Base-by-base conservation (phyloP, 2,113 vertebrate species). In the Myrmecobius fasciatus region DNA sequence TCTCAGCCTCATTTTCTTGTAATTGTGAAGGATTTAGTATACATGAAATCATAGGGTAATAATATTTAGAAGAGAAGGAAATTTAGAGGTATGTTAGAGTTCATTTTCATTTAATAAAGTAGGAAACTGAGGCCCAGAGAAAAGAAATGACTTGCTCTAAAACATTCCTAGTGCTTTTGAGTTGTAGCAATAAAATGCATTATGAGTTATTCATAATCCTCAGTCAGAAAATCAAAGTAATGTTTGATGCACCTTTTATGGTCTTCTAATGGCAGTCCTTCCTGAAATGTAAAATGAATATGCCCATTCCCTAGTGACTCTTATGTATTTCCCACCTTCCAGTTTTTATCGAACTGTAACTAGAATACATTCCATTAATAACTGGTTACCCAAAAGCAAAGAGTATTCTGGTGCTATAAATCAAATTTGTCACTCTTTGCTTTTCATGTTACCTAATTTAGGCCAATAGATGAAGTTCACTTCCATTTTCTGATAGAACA, bases 321-420 rank as follows among this genome's bases (percentile, higher is more conserved):
- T 14, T 49, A 67, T 67, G 92, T 75, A 94, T 89, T 97, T 97
- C 89, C 95, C 91, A 96, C 92, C 97, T 97, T 97, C 96, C 94
- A 93, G 93, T 94, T 92, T 96, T 92, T 96, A 90, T 97, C 26
- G 95, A 97, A 75, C 96, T 97, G 94, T 91, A 97, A 97, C 94
- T 96, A 97, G 95, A 98, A 97, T 91, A 88, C 94, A 96, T 96
- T 95, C 96, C 91, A 95, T 97, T 95, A 96, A 90, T 94, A 94
- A 97, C 93, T n/a, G 93, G 95, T 92, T 90, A n/a, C 97, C 94
- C 94, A 94, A 97, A 97, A 96, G 96, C 96, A 95, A 9, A 93
- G 95, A 92, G 26, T 56, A 91, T 96, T 96, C 92, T 89, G 89
- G n/a, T 95, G 90, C 97, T 96, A 96, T 95, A 97, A 97, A 97